These are phyloP conservation scores for Theristus sp. DNA, from an alignment of 2,888 invertebrate genomes.

Conservation along the genomic window DNA sequence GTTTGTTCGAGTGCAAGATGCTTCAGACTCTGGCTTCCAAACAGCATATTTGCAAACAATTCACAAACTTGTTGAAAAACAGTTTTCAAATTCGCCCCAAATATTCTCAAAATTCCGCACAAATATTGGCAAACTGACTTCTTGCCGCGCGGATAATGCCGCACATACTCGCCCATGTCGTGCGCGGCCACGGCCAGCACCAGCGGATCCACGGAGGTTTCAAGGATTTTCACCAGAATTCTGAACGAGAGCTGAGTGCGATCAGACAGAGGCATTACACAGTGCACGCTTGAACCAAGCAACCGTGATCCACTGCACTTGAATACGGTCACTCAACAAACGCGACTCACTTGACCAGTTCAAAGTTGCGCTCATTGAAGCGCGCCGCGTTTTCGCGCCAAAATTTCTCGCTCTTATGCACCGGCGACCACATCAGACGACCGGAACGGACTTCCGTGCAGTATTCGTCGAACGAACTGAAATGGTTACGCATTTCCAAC, in stretches of 20 bases:
- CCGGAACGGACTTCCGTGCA: slow-evolving; percentile 83
- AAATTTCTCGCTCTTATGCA: slow-evolving; percentile 95
- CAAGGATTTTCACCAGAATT: slow-evolving; percentile 77
- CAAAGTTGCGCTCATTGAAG: slow-evolving; percentile 92
- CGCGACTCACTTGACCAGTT: slow-evolving; percentile 52
- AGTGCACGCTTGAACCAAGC: no score
- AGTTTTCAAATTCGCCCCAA: no score
- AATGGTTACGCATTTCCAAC: no score
- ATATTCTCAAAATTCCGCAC: no score
- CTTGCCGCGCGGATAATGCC: slow-evolving; percentile 95
- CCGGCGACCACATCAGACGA: slow-evolving; percentile 92
- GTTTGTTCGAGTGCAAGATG: no score
- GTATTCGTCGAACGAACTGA: slow-evolving; percentile 84
- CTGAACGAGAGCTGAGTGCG: no score
- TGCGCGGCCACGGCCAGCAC: slow-evolving; percentile 93
- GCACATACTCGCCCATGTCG: slow-evolving; percentile 95
- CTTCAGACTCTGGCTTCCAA: no score
- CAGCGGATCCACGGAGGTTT: slow-evolving; percentile 73
- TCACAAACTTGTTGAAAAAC: no score
- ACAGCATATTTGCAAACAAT: no score
- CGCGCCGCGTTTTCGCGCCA: slow-evolving; percentile 95
- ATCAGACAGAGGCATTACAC: slow-evolving; percentile 9
- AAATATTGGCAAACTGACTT: slow-evolving; percentile 57
- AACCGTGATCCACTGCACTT: neutral
- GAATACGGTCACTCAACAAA: slow-evolving; percentile 5